These are phyloP conservation scores for Eolophus roseicapilla DNA, from an alignment of 2,113 vertebrate genomes.

Conservation along the genomic window DNA sequence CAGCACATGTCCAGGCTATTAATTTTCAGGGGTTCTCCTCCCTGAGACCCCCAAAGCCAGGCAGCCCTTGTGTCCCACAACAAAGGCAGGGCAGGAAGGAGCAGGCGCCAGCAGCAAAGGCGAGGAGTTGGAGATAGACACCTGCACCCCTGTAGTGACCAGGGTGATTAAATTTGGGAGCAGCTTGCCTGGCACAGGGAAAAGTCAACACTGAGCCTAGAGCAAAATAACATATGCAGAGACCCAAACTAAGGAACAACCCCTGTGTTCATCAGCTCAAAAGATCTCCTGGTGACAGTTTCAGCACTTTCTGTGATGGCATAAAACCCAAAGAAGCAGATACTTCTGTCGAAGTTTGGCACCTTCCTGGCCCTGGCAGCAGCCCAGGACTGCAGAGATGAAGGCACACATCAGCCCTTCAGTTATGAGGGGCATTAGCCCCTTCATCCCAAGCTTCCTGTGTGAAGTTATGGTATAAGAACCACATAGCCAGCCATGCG, in stretches of 20 bases:
- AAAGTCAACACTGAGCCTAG: not conserved
- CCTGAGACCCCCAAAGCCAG: not conserved
- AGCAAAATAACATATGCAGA: not conserved
- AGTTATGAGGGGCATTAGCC: not conserved
- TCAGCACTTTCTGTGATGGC: not conserved
- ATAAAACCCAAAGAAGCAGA: not conserved
- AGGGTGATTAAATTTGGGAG: not conserved
- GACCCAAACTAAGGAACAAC: not conserved
- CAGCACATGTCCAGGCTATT: not conserved
- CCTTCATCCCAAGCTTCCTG: not conserved
- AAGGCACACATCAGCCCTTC: not conserved
- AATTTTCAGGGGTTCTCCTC: not conserved
- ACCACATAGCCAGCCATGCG: accelerated
- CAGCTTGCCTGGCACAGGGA: not conserved
- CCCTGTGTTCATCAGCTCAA: not conserved
- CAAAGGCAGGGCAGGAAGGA: not conserved
- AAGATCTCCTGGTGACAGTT: not conserved
- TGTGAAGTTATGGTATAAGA: not conserved
- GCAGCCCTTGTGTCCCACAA: not conserved
- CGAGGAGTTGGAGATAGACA: not conserved
- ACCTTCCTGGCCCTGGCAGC: not conserved
- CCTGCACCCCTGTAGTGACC: not conserved
- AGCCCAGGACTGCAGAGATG: not conserved
- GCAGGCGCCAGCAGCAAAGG: accelerated
- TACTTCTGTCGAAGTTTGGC: not conserved